Percentiles rank a stretch among this genome's conserved stretches.
phyloP scores from a whole-genome alignment of 2,888 invertebrate genomes.

The Mystacides longicornis region DNA sequence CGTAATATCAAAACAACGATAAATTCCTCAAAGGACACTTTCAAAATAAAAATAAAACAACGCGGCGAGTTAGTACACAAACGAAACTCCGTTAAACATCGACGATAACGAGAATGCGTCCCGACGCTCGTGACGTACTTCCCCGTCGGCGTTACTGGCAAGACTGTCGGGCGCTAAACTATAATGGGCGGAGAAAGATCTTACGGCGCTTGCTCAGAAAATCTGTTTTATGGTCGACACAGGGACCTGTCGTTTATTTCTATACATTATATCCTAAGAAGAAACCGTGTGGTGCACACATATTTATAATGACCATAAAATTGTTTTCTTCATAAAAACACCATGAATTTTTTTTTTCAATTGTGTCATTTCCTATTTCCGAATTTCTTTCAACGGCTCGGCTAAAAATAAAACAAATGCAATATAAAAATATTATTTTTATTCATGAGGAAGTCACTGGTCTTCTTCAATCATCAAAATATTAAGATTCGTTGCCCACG shows the following conservation, averaged over 20 bases:
- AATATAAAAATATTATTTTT: too few relatives aligned
- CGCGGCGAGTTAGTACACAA: not conserved
- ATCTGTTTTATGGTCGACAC: not conserved
- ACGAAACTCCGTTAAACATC: not conserved
- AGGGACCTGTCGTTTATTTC: not conserved
- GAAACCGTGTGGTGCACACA: not conserved
- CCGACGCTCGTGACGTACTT: constrained; percentile 5
- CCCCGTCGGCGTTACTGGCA: constrained; percentile 8
- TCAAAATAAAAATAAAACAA: not conserved
- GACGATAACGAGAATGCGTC: not conserved
- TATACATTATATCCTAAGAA: not conserved
- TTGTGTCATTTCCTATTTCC: too few relatives aligned
- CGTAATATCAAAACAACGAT: too few relatives aligned
- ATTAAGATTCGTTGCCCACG: too few relatives aligned
- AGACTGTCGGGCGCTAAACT: constrained; percentile 11
- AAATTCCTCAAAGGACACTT: not conserved
- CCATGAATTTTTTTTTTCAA: too few relatives aligned
- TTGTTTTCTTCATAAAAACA: too few relatives aligned
- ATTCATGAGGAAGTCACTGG: too few relatives aligned
- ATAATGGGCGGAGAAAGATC: constrained; percentile 11
- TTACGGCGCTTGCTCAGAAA: constrained; percentile 13
- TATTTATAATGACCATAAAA: not conserved
- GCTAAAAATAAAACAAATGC: too few relatives aligned
- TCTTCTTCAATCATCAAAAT: too few relatives aligned
- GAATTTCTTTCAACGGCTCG: too few relatives aligned